Base-by-base conservation (phyloP, 2,888 invertebrate genomes). In the Dioctria linearis region DNA sequence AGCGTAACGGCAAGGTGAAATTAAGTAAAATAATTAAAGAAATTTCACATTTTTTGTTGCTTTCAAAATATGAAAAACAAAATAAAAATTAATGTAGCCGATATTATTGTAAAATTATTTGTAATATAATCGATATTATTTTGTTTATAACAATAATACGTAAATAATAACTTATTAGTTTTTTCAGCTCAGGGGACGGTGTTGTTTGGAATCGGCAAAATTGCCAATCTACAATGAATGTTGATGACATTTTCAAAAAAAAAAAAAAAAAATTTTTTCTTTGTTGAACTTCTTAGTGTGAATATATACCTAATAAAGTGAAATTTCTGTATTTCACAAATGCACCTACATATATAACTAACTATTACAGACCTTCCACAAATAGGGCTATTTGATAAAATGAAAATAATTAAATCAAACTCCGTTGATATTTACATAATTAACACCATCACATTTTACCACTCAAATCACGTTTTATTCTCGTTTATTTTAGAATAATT, bases 211-310 rank as follows among this genome's bases (percentile, higher is more conserved):
- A 76, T 76, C 76, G 76, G 76, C 76, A 76, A 61, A 76, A 63
- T 57, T 79, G 79, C 79, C 67, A 79, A 79, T 79, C 79, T 79
- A 79, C 79, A 79, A 79, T 79, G 79, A 79, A 79, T 79, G 79
- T 79, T 79, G 79, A 79, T 79, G 79, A 79, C 79, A 79, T 79
- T 79, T 67, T 73, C 40, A 25, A 25, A 25, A 25, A 25, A 25
- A 40, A 25, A 25, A 25, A 25, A 25, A 25, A 40, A 73, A 13
- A 51, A 11, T 73, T 57, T 61, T 8, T 9, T 46, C 9, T 6
- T 46, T 6, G 49, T 54, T 54, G 3, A 71, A 54, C n/a, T 46
- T 73, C 43, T 39, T 73, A 25, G 59, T 57, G 40, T 73, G 42
- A 51, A 73, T 25, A 25, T 25, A 25, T 25, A 25, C 25, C 25